Conservation (phyloP, 2,888 invertebrate species). For the Entomobrya proxima region DNA sequence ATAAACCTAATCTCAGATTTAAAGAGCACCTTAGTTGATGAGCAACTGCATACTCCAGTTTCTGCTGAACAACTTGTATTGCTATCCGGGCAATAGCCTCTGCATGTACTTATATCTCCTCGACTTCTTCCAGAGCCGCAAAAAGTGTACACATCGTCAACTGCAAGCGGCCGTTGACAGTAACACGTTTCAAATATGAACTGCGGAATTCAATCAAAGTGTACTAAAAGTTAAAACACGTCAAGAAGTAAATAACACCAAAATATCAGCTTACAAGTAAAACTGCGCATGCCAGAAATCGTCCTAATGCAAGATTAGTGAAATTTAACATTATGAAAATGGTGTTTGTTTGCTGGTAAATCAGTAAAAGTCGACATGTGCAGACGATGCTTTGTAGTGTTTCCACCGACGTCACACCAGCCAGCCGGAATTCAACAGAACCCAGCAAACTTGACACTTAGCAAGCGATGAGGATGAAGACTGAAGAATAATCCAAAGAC, state of each 20-base stretch:
- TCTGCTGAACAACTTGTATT: conserved; percentile 64
- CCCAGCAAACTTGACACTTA: conserved; percentile 9
- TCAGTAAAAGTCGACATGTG: too few relatives aligned
- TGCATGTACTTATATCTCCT: conserved; percentile 60
- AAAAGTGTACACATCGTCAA: conserved; percentile 68
- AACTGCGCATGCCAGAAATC: too few relatives aligned
- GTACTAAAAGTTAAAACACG: too few relatives aligned
- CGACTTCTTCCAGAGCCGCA: conserved; percentile 61
- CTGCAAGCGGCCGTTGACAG: conserved; percentile 51
- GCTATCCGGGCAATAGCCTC: conserved; percentile 62
- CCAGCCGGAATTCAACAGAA: not conserved
- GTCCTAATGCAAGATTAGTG: too few relatives aligned
- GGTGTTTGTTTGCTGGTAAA: too few relatives aligned
- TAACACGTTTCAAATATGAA: not conserved
- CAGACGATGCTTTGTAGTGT: too few relatives aligned
- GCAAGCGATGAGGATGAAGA: not conserved
- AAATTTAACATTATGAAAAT: too few relatives aligned
- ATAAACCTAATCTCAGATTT: not conserved
- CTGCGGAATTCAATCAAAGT: not conserved
- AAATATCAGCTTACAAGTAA: too few relatives aligned
- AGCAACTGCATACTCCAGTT: conserved; percentile 69
- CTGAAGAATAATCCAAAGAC: not conserved
- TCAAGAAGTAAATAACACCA: too few relatives aligned
- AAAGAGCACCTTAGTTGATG: conserved; percentile 64
- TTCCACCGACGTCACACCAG: too few relatives aligned